A percentile compares a stretch with the other conserved stretches of the same genome.
Evolutionary conservation across 2,113 vertebrate species (phyloP).

Genomic region (Austrofundulus limnaeus): DNA sequence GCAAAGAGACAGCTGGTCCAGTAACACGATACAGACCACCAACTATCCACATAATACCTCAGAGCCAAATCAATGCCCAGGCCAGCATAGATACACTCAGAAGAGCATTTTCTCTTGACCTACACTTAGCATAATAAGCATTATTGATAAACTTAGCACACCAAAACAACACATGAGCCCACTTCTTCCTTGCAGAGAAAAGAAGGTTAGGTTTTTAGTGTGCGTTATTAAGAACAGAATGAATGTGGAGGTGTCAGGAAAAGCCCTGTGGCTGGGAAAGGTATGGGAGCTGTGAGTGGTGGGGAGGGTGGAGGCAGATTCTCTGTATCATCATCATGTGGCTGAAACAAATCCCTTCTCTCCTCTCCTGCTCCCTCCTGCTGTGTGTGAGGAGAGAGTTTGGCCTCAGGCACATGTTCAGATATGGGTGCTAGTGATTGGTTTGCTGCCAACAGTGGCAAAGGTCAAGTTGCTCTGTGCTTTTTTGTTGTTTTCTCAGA

Average conservation of each 20-base stretch:
- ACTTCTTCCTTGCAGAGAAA: conserved; percentile 22
- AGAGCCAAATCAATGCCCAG: conserved; percentile 48
- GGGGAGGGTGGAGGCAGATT: conserved; percentile 56
- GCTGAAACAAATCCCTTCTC: conserved; percentile 75
- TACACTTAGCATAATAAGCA: conserved; percentile 17
- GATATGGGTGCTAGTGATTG: conserved; percentile 94
- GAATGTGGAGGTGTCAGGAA: conserved; percentile 66
- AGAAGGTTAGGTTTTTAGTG: conserved; percentile 31
- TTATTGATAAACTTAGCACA: conserved; percentile 12
- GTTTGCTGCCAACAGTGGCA: conserved; percentile 89
- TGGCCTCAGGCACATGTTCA: conserved; percentile 95
- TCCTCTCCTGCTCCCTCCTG: conserved; percentile 77
- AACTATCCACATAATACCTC: conserved; percentile 49
- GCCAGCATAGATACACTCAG: conserved; percentile 1
- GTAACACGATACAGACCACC: conserved; percentile 71
- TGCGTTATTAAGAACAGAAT: conserved; percentile 40
- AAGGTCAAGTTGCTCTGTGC: conserved; percentile 94
- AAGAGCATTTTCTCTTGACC: background rate
- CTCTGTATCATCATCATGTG: conserved; percentile 64
- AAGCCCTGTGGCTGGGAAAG: conserved; percentile 68
- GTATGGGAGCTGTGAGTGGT: conserved; percentile 56
- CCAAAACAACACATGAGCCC: conserved; percentile 6
- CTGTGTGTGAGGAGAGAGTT: conserved; percentile 86
- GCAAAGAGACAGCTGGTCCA: conserved; percentile 67
- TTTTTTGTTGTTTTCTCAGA: conserved; percentile 78